phyloP scores from a whole-genome alignment of 1,140 invertebrate species.

The Calliopsis andreniformis region DNA sequence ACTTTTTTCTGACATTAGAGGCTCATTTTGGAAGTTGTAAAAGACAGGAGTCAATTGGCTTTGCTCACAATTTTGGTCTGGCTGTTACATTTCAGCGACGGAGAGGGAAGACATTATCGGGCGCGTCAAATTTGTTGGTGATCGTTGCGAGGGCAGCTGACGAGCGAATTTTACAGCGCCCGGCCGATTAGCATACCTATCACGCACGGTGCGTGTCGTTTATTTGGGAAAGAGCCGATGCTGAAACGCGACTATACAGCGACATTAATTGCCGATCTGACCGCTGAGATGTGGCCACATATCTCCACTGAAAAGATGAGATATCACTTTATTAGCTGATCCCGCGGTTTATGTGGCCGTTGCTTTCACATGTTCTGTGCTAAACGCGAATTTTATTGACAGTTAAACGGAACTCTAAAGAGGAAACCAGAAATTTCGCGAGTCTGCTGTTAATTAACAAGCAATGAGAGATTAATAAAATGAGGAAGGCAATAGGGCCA shows the following conservation, averaged over 20 bases:
- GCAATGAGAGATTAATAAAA: neutral
- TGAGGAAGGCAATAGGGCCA: neutral
- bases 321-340: constrained; percentile 52
- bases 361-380: neutral
- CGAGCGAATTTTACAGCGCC: constrained; percentile 49
- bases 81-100: neutral
- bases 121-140: constrained; percentile 59
- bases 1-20: too few relatives aligned
- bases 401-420: neutral
- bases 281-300: constrained; percentile 42
- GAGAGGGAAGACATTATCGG: neutral
- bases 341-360: constrained; percentile 5
- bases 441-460: constrained; percentile 26
- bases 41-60: neutral
- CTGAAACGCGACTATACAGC: constrained; percentile 35
- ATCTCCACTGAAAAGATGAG: constrained; percentile 9
- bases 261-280: constrained; percentile 52
- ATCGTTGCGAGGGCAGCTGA: constrained; percentile 58
- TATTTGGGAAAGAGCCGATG: constrained; percentile 38
- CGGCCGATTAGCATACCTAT: constrained; percentile 67
- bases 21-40: too few relatives aligned
- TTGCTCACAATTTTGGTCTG: neutral
- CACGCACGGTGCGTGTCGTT: constrained; percentile 49
- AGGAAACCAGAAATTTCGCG: too few relatives aligned
- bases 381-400: constrained; percentile 33